Evolutionary conservation across 2,797 vertebrate genomes (phyloP).

Genomic region (Champsocephalus esox): DNA sequence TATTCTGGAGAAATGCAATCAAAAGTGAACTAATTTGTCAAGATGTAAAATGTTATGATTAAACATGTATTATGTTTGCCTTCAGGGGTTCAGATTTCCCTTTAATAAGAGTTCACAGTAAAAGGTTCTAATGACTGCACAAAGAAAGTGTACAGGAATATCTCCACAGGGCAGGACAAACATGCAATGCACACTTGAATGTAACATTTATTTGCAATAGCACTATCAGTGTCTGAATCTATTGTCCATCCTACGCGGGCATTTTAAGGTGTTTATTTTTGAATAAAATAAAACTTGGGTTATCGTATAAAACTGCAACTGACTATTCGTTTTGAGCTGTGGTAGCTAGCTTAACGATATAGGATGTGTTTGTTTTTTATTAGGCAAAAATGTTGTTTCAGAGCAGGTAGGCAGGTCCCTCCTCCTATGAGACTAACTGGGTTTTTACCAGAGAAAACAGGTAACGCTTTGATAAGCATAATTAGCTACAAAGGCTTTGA

Average conservation of each 20-base stretch:
- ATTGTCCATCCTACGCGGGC: background rate
- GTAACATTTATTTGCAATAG: background rate
- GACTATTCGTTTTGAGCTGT: too few species aligned
- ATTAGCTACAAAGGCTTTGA: background rate
- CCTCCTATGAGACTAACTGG: background rate
- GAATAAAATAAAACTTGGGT: background rate
- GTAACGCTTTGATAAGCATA: background rate
- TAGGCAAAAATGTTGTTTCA: background rate
- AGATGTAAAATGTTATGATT: slow-evolving; percentile 74
- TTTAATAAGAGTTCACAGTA: slow-evolving; percentile 57
- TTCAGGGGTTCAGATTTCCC: slow-evolving; percentile 61
- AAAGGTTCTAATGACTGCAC: slow-evolving; percentile 41
- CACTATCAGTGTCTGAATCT: slow-evolving; percentile 5
- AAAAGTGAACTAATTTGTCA: slow-evolving; percentile 80
- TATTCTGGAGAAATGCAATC: slow-evolving; percentile 77
- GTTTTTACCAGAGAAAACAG: background rate
- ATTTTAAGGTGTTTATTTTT: slow-evolving; percentile 6
- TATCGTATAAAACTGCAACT: background rate
- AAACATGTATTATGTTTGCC: slow-evolving; percentile 66
- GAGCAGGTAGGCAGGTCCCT: background rate
- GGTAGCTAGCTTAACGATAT: background rate
- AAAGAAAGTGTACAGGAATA: slow-evolving; percentile 12
- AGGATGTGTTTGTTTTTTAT: background rate
- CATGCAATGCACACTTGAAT: background rate
- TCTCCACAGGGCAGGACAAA: background rate